Base-by-base conservation (phyloP, 2,888 invertebrate genomes). In the Dicycla oo region DNA sequence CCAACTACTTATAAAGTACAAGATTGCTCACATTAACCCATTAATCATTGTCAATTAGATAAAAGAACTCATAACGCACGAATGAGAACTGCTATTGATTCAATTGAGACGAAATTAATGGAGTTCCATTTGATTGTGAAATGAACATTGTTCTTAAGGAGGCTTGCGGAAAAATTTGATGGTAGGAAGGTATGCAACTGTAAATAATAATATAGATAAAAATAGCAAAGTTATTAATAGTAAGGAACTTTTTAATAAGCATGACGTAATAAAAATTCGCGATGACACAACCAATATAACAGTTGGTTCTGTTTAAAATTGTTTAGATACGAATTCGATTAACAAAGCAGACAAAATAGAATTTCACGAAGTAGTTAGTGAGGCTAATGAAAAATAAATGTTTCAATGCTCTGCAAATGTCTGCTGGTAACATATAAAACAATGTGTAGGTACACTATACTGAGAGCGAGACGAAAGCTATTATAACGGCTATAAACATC, bases 31-130 rank as follows among this genome's bases (percentile, higher is more conserved):
- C 67, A 75, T 68, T 72, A 66, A 71, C 69, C 62, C 75, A 84
- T 84, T 85, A 84, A 76, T 74, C 66, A 58, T 72, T 70, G 71
- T 67, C 71, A 67, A 79, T 78, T 74, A 76, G 58, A 82, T 76
- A 82, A 81, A 68, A 67, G 74, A 72, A 75, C 77, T 81, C 75
- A 85, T 85, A 85, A 81, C 73, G 84, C 84, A 84, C 81, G 75
- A 84, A 70, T 77, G 38, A 49, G 67, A 79, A 77, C 58, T 71
- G 45, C 56, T 73, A 73, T 83, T 77, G 70, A 81, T 60, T 81
- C 71, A 72, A 77, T 77, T 72, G 73, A 75, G 66, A 66, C 49
- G 57, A 74, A 79, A 81, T 77, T 81, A 78, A 83, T 75, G 63
- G 60, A 73, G 66, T 85, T 69, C 45, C 51, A 69, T n/a, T n/a